A percentile compares a stretch with the other conserved stretches of the same genome.
These are phyloP conservation scores for Eulacestoma nigropectus DNA, from an alignment of 2,113 vertebrate species.

Conservation along the genomic window DNA sequence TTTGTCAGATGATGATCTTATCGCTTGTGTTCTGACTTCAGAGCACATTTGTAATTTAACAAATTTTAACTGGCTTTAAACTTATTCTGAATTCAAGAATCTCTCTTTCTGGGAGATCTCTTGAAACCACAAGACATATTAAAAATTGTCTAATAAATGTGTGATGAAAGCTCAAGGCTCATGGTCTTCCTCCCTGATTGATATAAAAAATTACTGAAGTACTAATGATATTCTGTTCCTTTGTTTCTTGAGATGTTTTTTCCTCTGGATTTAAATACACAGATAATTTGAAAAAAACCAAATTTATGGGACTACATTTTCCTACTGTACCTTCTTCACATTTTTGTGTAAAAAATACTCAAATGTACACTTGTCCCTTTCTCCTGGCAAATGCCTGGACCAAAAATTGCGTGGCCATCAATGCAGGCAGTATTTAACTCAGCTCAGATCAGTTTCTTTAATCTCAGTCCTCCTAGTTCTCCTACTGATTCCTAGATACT, in stretches of 20 bases:
- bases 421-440: neutral
- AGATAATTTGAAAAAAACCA: neutral
- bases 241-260: neutral
- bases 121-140: neutral
- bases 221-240: neutral
- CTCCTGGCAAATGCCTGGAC: neutral
- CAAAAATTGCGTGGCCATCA: neutral
- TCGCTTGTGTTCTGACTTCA: neutral
- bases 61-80: neutral
- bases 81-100: neutral
- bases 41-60: neutral
- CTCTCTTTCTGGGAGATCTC: neutral
- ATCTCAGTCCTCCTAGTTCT: neutral
- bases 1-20: slow-evolving; percentile 2
- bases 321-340: neutral
- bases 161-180: neutral
- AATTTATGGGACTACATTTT: neutral
- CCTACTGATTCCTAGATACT: neutral
- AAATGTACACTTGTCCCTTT: neutral
- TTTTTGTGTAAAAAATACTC: neutral
- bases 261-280: neutral
- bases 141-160: neutral
- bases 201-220: neutral
- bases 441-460: neutral
- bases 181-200: neutral